Percentiles rank a stretch among this genome's conserved stretches.
Conservation (phyloP, 2,113 vertebrate genomes). For the Lepisosteus osseus region DNA sequence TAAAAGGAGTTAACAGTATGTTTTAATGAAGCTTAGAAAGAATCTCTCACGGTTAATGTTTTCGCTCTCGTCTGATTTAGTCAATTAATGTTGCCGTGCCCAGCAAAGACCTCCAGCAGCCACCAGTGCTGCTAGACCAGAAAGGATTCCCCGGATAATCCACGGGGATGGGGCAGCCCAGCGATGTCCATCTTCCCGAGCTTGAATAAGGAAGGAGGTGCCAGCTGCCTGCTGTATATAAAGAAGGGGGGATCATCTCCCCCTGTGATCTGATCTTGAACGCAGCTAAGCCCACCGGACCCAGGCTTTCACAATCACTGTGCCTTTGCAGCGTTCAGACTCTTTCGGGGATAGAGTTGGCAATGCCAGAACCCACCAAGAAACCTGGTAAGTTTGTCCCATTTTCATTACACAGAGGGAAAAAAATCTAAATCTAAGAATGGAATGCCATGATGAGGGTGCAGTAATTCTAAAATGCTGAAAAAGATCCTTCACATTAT, state of each 20-base stretch:
- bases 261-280: conserved; percentile 49
- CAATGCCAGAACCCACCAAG: conserved; percentile 75
- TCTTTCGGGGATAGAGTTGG: conserved; percentile 47
- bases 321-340: not conserved
- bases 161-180: not conserved
- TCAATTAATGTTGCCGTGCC: conserved; percentile 2
- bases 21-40: not conserved
- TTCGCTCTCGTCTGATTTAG: not conserved
- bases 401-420: conserved; percentile 14
- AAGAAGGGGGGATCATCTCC: conserved; percentile 53
- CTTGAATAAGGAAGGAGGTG: conserved; percentile 56
- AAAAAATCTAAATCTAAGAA: no score
- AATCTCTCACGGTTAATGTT: not conserved
- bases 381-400: conserved; percentile 59
- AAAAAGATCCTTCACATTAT: no score
- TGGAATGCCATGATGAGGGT: no score
- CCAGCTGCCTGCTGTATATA: conserved; percentile 55
- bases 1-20: not conserved
- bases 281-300: conserved; percentile 42
- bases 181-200: not conserved
- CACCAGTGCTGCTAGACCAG: not conserved
- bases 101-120: not conserved
- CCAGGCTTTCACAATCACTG: conserved; percentile 23
- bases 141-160: conserved; percentile 1
- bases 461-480: no score